Evolutionary conservation across 2,113 vertebrate species (phyloP).

Genomic region (Tachuris rubrigastra): DNA sequence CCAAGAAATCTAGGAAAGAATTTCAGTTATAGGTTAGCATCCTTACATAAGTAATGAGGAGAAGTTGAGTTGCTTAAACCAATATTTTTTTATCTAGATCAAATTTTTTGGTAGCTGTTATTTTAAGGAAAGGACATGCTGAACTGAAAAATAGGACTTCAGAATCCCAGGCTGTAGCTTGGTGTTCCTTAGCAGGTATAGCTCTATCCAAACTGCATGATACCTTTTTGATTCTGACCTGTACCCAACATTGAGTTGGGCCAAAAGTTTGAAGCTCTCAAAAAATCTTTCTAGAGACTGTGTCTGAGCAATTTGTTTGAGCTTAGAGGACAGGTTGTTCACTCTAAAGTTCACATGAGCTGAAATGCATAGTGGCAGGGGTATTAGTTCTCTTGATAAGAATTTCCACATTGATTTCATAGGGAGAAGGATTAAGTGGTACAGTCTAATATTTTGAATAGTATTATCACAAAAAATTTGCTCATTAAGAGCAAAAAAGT

Average conservation of each 20-base stretch:
- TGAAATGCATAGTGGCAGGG: background rate
- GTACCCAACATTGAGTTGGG: background rate
- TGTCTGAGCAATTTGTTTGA: background rate
- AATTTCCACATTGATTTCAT: background rate
- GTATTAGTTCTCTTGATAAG: background rate
- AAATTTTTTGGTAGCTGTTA: background rate
- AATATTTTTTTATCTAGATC: background rate
- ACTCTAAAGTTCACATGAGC: background rate
- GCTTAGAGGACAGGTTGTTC: background rate
- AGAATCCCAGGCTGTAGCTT: background rate
- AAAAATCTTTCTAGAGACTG: background rate
- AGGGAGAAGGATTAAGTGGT: background rate
- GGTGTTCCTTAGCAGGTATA: background rate
- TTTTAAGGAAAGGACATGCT: background rate
- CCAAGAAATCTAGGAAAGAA: background rate
- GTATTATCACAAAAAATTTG: background rate
- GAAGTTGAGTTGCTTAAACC: background rate
- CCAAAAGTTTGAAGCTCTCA: background rate
- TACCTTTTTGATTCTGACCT: background rate
- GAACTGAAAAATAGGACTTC: background rate
- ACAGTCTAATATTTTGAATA: background rate
- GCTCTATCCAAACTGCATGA: background rate
- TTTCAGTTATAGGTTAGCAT: background rate
- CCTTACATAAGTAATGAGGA: background rate
- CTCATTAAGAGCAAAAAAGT: background rate